These are phyloP conservation scores for Eleginops maclovinus DNA, from an alignment of 2,113 vertebrate genomes.

Conservation along the genomic window DNA sequence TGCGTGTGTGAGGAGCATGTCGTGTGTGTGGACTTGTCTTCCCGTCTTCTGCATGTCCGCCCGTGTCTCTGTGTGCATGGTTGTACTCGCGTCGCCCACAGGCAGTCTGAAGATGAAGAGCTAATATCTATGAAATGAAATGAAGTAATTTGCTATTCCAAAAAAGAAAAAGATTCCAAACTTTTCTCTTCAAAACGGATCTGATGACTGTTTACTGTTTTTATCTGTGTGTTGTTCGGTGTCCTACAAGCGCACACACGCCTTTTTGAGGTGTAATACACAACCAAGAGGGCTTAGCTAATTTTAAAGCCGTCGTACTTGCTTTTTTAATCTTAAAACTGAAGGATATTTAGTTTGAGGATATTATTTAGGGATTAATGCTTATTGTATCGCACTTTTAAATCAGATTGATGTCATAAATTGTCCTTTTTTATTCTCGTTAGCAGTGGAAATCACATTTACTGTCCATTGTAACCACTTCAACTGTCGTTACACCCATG, in stretches of 20 bases:
- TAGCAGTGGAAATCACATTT: conserved; percentile 1
- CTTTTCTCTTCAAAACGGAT: conserved; percentile 34
- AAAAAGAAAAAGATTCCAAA: not conserved
- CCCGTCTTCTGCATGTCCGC: conserved; percentile 60
- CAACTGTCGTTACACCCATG: conserved; percentile 11
- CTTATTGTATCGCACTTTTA: conserved; percentile 49
- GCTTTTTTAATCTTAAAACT: too few species aligned
- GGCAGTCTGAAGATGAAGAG: conserved; percentile 21
- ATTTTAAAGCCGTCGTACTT: conserved; percentile 13
- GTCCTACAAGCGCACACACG: conserved; percentile 29
- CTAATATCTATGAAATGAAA: conserved; percentile 2
- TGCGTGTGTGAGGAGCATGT: too few species aligned
- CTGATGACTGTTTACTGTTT: conserved; percentile 62
- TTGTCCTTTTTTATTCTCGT: conserved; percentile 1
- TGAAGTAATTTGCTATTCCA: conserved; percentile 7
- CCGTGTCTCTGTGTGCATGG: conserved; percentile 67
- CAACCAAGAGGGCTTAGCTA: conserved; percentile 31
- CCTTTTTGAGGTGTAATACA: conserved; percentile 11
- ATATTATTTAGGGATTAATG: conserved; percentile 9
- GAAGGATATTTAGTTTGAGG: not conserved
- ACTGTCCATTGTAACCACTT: conserved; percentile 36
- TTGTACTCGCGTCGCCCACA: conserved; percentile 9
- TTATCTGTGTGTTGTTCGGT: conserved; percentile 1
- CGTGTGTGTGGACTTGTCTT: conserved; percentile 40
- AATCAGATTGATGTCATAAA: conserved; percentile 8